phyloP scores from a whole-genome alignment of 2,888 invertebrate species.

The Orgyia antiqua region DNA sequence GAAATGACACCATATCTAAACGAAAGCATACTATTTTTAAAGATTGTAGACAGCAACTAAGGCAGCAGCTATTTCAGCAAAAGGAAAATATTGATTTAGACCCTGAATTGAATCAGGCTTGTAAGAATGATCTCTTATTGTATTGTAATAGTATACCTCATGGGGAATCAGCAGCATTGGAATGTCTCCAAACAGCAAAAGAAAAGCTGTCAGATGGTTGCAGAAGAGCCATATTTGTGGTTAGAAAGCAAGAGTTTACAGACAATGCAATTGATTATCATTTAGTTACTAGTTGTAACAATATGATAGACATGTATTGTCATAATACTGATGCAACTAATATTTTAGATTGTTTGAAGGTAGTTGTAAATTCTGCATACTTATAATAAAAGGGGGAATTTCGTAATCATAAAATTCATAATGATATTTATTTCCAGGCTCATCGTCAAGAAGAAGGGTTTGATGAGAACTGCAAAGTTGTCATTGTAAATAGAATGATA shows the following conservation, averaged over 20 bases:
- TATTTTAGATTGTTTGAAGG: slow-evolving; percentile 88
- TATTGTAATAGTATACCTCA: slow-evolving; percentile 83
- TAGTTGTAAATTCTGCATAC: too few species aligned
- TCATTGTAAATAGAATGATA: slow-evolving; percentile 92
- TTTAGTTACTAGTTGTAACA: slow-evolving; percentile 88
- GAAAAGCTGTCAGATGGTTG: slow-evolving; percentile 83
- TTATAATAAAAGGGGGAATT: too few species aligned
- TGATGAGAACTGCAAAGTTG: slow-evolving; percentile 88
- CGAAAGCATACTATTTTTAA: slow-evolving; percentile 88
- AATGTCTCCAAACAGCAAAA: slow-evolving; percentile 85
- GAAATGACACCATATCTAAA: slow-evolving; percentile 90
- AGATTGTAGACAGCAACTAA: slow-evolving; percentile 93
- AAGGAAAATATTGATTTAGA: slow-evolving; percentile 93
- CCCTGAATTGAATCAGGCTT: slow-evolving; percentile 89
- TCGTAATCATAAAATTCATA: too few species aligned
- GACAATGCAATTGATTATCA: slow-evolving; percentile 94
- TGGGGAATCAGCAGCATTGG: slow-evolving; percentile 85
- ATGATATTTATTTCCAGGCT: slow-evolving; percentile 73
- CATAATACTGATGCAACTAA: slow-evolving; percentile 82
- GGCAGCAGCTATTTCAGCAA: slow-evolving; percentile 94
- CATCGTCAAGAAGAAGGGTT: slow-evolving; percentile 88
- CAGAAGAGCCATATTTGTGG: slow-evolving; percentile 88
- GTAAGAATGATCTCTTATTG: slow-evolving; percentile 86
- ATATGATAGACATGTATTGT: slow-evolving; percentile 92
- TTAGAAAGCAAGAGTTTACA: slow-evolving; percentile 90